Base-by-base conservation (phyloP, 1,140 invertebrate species). In the Cotesia typhae region DNA sequence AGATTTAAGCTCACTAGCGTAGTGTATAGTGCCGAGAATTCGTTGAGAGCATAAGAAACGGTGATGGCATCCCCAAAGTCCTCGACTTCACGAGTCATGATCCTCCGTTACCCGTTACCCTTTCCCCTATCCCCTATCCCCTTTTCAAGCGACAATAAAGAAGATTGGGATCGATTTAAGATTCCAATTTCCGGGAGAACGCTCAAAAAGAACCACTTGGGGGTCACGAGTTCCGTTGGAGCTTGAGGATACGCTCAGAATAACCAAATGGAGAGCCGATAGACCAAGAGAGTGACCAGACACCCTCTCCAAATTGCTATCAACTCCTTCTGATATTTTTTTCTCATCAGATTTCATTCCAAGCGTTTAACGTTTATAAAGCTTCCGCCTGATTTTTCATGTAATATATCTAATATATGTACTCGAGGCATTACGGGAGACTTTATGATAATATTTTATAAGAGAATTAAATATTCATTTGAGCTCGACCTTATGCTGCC, bases 391-490 rank as follows among this genome's bases (percentile, higher is more conserved):
- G 41, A 47, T 47, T 47, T 47, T 47, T 28, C 9, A 41, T 41
- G 1, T 41, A 9, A 47, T 47, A 47, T 28, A 28, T 28, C 1
- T 28, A 28, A 28, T 28, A 47, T 47, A 47, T 47, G 41, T 47
- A 47, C 41, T 47, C 41, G 10, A 47, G 41, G 41, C 6, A 47
- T 47, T 47, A 47, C 6, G 41, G 5, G 41, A 5, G 41, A 47
- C 7, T 47, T 7, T 47, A 47, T 47, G 10, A 47, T 47, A 47
- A 47, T 47, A 47, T 47, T 79, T 82, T 81, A 82, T 82, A 79
- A 79, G 74, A 75, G 80, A 82, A 82, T 82, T 82, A 82, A 82
- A 82, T 82, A 82, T 82, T 82, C 81, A 82, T 82, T 82, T 74
- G 80, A 75, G 70, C 76, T 77, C 71, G 70, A 68, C 71, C 70